phyloP scores from a whole-genome alignment of 2,113 vertebrate genomes.

The Lampris incognitus region DNA sequence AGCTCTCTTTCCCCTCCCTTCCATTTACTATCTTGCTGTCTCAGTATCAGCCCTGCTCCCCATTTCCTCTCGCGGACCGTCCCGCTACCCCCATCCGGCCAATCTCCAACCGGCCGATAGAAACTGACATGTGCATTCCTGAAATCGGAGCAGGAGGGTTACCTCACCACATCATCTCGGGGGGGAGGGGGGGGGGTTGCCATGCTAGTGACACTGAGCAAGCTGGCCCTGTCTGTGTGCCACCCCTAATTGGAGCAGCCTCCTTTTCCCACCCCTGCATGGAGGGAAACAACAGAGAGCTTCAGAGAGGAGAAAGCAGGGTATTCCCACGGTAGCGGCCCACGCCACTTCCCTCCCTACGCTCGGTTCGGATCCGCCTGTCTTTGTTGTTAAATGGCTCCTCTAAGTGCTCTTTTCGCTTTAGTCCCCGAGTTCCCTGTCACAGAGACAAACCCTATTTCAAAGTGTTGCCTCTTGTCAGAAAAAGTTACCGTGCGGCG shows the following conservation, averaged over 20 bases:
- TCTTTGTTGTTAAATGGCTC: constrained; percentile 17
- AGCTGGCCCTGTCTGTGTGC: neutral
- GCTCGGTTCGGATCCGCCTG: neutral
- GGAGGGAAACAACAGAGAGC: neutral
- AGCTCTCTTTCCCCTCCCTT: no score
- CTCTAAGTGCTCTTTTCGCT: constrained; percentile 10
- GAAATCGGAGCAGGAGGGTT: neutral
- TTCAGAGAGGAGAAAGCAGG: neutral
- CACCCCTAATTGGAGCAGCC: constrained; percentile 15
- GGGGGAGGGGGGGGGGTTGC: neutral
- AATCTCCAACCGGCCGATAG: neutral
- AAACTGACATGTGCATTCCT: constrained; percentile 6
- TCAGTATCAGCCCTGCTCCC: neutral
- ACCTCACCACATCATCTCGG: neutral
- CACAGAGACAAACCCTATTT: constrained; percentile 46
- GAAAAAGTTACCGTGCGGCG: constrained; percentile 40
- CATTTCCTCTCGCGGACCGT: neutral
- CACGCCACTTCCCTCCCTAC: neutral
- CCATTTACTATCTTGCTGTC: neutral
- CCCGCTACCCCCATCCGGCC: neutral
- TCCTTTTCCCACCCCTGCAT: neutral
- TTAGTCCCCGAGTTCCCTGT: constrained; percentile 12
- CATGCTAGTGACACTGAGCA: constrained; percentile 7
- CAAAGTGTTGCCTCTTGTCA: constrained; percentile 50
- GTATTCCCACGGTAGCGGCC: neutral